Evolutionary conservation across 2,888 invertebrate species (phyloP).

Genomic region (Gryllus longicercus): DNA sequence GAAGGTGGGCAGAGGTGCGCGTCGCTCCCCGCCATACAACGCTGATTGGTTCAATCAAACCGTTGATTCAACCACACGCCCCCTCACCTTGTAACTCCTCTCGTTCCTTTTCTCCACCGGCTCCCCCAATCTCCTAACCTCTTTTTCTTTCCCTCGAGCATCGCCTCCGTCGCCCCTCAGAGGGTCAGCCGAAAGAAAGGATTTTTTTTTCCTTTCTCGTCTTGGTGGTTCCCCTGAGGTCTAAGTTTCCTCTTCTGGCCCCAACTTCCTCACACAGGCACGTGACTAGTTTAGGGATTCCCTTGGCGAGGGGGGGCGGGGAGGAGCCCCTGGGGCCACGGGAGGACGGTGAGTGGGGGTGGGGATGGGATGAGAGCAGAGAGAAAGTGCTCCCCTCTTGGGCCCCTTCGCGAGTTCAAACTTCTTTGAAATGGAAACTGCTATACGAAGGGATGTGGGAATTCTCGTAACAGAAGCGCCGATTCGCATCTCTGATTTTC

Average conservation of each 20-base stretch:
- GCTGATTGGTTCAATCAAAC: conserved; percentile 7
- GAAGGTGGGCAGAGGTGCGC: no score
- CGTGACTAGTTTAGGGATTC: neutral
- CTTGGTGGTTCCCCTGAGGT: neutral
- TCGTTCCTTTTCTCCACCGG: conserved; percentile 30
- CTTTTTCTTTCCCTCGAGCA: conserved; percentile 26
- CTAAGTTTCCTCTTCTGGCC: neutral
- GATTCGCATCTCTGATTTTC: no score
- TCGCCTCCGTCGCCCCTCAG: neutral
- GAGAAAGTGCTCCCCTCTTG: neutral
- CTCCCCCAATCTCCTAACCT: conserved; percentile 33
- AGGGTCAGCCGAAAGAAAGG: neutral
- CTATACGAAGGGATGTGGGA: no score
- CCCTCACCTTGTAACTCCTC: neutral
- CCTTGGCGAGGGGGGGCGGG: neutral
- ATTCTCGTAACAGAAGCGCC: no score
- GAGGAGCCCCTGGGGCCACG: neutral
- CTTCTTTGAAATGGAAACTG: no score
- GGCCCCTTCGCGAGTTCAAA: no score
- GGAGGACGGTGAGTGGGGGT: neutral
- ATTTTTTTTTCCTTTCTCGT: neutral
- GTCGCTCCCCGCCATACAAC: neutral
- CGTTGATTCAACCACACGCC: neutral
- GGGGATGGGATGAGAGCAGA: neutral
- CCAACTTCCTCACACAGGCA: neutral